Evolutionary conservation across 2,797 vertebrate genomes (phyloP).

Genomic region (Meda fulgida): DNA sequence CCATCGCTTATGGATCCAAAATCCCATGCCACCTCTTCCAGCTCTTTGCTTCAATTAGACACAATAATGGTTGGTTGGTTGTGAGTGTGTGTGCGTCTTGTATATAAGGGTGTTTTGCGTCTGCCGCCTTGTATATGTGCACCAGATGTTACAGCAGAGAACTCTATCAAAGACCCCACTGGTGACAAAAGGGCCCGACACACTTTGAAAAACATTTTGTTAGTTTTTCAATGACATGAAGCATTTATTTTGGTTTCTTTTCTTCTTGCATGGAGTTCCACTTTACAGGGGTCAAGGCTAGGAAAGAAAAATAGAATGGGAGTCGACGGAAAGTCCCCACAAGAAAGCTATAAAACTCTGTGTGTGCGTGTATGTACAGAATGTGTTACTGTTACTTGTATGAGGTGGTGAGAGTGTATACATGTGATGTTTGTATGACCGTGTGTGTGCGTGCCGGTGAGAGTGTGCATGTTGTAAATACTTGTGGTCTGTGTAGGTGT

Average conservation of each 20-base stretch:
- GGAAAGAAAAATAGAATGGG: conserved; percentile 80
- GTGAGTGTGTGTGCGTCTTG: background rate
- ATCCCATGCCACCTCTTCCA: conserved; percentile 30
- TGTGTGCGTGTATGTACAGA: conserved; percentile 58
- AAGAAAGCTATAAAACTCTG: conserved; percentile 74
- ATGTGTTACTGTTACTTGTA: conserved; percentile 54
- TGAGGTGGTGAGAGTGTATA: conserved; percentile 56
- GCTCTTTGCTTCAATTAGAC: conserved; percentile 22
- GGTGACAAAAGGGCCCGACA: conserved; percentile 63
- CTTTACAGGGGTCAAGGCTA: conserved; percentile 73
- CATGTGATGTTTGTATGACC: conserved; percentile 37
- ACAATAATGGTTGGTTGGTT: conserved; percentile 8
- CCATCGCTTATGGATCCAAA: background rate
- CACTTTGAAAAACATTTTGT: conserved; percentile 61
- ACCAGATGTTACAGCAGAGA: conserved; percentile 65
- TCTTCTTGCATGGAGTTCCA: conserved; percentile 72
- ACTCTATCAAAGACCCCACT: conserved; percentile 63
- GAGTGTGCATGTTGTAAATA: conserved; percentile 73
- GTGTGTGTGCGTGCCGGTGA: conserved; percentile 53
- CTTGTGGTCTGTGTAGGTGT: conserved; percentile 76
- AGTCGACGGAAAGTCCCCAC: conserved; percentile 79
- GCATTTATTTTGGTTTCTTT: conserved; percentile 69
- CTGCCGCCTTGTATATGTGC: conserved; percentile 49
- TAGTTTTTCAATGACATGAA: conserved; percentile 66
- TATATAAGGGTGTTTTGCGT: conserved; percentile 39